Evolutionary conservation across 30 jellyfish, hydroid and myxozoan species (phyloP).

Genomic region (Mastigias papua): DNA sequence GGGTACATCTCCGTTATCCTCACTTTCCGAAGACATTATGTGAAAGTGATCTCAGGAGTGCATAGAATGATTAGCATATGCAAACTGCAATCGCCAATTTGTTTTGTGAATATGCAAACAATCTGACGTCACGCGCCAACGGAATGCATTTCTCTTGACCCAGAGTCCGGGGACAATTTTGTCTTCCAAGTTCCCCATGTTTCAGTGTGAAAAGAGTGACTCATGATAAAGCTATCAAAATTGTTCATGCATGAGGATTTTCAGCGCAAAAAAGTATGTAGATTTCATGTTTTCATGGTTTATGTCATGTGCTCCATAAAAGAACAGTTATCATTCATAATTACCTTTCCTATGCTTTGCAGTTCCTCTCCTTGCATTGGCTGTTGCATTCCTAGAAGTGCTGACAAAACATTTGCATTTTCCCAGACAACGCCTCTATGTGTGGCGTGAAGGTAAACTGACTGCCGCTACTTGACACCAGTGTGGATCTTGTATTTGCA

Average conservation of each 20-base stretch:
- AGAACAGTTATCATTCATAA: too few species aligned
- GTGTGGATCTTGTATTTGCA: too few species aligned
- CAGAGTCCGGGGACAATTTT: not conserved
- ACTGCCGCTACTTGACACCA: too few species aligned
- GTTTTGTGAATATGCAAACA: not conserved
- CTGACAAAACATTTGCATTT: too few species aligned
- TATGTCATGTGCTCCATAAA: slow-evolving; percentile 13
- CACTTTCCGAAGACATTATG: slow-evolving; percentile 11
- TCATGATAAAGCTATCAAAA: not conserved
- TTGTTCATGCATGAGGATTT: not conserved
- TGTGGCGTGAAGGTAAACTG: too few species aligned
- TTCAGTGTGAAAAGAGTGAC: not conserved
- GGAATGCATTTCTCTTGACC: not conserved
- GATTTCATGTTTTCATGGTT: not conserved
- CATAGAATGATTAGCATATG: not conserved
- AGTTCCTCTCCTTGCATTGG: too few species aligned
- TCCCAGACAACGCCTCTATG: too few species aligned
- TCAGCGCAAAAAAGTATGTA: slow-evolving; percentile 3
- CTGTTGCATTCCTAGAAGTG: too few species aligned
- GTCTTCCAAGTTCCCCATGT: not conserved
- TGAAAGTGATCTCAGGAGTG: not conserved
- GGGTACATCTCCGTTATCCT: not conserved
- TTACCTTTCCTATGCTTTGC: too few species aligned
- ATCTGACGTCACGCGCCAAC: not conserved
- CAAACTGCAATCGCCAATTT: not conserved